These are phyloP conservation scores for Dromas ardeola DNA, from an alignment of 2,113 vertebrate genomes.

Conservation along the genomic window DNA sequence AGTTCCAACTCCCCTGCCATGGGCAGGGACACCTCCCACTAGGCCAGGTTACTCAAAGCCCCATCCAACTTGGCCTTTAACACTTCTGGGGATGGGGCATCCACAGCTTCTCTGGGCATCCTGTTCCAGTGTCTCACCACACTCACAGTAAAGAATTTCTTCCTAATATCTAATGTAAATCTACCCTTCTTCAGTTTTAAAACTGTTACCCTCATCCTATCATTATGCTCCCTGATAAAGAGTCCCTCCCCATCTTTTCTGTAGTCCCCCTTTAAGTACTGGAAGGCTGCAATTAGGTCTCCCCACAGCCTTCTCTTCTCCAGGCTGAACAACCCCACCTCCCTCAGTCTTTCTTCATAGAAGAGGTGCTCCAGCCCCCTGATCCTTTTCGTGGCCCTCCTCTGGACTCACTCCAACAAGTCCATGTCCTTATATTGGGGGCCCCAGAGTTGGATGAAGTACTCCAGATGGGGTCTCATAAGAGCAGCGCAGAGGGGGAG, in stretches of 20 bases:
- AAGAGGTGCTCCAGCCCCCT: not conserved
- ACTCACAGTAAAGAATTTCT: not conserved
- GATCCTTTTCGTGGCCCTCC: not conserved
- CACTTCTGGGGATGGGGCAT: not conserved
- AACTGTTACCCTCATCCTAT: not conserved
- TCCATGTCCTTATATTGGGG: not conserved
- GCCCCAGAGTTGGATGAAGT: not conserved
- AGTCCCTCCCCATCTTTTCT: not conserved
- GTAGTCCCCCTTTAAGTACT: not conserved
- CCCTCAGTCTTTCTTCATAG: not conserved
- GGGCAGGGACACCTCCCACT: not conserved
- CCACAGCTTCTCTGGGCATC: not conserved
- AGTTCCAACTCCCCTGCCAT: not conserved
- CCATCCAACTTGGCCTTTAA: not conserved
- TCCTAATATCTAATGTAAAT: not conserved
- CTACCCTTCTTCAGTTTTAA: not conserved
- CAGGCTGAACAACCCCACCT: not conserved
- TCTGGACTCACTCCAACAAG: not conserved
- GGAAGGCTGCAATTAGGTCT: not conserved
- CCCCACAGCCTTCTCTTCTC: not conserved
- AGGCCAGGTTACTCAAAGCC: not conserved
- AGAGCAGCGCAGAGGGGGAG: not conserved
- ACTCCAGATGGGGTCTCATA: not conserved
- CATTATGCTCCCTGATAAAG: not conserved
- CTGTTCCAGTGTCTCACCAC: not conserved